Percentiles rank a stretch among this genome's conserved stretches.
phyloP scores from a whole-genome alignment of 2,888 invertebrate genomes.

The Ichneumoninae sp. region DNA sequence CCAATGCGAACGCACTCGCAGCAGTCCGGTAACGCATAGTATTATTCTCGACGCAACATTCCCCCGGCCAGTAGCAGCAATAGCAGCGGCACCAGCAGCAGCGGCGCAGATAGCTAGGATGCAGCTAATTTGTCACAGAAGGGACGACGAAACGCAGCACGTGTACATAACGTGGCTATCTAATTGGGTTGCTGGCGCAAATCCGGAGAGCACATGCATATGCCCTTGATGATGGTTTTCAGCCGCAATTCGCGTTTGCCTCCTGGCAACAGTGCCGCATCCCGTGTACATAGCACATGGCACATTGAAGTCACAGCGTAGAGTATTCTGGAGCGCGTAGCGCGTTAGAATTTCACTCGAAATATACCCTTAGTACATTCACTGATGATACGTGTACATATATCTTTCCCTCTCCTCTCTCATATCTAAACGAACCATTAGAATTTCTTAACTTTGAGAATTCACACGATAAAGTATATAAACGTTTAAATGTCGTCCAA shows the following conservation, averaged over 20 bases:
- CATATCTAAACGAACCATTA: background rate
- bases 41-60: slow-evolving; percentile 54
- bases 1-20: background rate
- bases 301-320: slow-evolving; percentile 22
- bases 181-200: slow-evolving; percentile 60
- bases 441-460: slow-evolving; percentile 28
- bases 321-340: background rate
- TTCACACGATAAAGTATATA: background rate
- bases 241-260: slow-evolving; percentile 35
- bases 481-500: slow-evolving; percentile 5
- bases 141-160: slow-evolving; percentile 53
- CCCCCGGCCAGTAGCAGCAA: slow-evolving; percentile 18
- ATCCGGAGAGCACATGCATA: slow-evolving; percentile 49
- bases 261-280: slow-evolving; percentile 30
- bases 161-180: slow-evolving; percentile 63
- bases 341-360: background rate
- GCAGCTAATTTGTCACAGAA: slow-evolving; percentile 64
- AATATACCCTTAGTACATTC: background rate
- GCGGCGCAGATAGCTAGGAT: slow-evolving; percentile 40
- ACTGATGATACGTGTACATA: background rate
- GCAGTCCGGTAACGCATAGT: slow-evolving; percentile 30
- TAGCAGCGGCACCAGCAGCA: slow-evolving; percentile 2
- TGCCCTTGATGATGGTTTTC: slow-evolving; percentile 58
- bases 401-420: background rate
- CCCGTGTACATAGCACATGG: slow-evolving; percentile 11